Percentiles rank a stretch among this genome's conserved stretches.
Evolutionary conservation across 1,140 invertebrate genomes (phyloP).

Genomic region (Leptopilina boulardi): DNA sequence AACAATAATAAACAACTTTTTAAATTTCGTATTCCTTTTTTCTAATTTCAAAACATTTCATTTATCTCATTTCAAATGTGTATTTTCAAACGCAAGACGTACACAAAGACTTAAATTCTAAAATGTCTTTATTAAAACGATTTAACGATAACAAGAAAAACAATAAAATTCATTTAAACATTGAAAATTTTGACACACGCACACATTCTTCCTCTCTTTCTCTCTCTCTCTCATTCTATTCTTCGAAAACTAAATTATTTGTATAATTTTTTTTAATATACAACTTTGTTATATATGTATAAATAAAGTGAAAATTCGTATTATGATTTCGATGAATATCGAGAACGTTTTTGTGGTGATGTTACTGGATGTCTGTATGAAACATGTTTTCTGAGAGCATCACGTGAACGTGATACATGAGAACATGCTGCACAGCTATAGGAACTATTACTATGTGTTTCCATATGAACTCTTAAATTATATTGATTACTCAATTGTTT

Average conservation of each 20-base stretch:
- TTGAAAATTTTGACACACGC: conserved; percentile 60
- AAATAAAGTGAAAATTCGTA: conserved; percentile 24
- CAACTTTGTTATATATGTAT: conserved; percentile 10
- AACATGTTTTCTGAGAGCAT: conserved; percentile 91
- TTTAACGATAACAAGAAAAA: conserved; percentile 64
- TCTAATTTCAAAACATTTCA: not conserved
- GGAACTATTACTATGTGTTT: conserved; percentile 90
- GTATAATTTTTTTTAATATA: conserved; percentile 3
- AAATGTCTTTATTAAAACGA: conserved; percentile 64
- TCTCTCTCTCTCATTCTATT: not conserved
- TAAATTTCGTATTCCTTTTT: not conserved
- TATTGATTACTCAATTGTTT: conserved; percentile 93
- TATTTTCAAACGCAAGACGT: not conserved
- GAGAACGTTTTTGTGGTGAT: conserved; percentile 70
- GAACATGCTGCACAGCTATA: conserved; percentile 89
- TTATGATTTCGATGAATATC: conserved; percentile 65
- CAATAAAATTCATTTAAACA: conserved; percentile 68
- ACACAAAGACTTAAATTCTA: not conserved
- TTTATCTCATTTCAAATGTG: not conserved
- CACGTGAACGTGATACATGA: conserved; percentile 89
- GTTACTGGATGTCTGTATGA: conserved; percentile 87
- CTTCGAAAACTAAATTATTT: conserved; percentile 27
- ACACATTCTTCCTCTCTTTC: conserved; percentile 43
- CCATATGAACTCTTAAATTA: conserved; percentile 91
- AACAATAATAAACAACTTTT: conserved; percentile 11